Evolutionary conservation across 1,140 invertebrate genomes (phyloP), one percentile per base, ranked within the genome.

Genomic region (Odontomachus brunneus): DNA sequence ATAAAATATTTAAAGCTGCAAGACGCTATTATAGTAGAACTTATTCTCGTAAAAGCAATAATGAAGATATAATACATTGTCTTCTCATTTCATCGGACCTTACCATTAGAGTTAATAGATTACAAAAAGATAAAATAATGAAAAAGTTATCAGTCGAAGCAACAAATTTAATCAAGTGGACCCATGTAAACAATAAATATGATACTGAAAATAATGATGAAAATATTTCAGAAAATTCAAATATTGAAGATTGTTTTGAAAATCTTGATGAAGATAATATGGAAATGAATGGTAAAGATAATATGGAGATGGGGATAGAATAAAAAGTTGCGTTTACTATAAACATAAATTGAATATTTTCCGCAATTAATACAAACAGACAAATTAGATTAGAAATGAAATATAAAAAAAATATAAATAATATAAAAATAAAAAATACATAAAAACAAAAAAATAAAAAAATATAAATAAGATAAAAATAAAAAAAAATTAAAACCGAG

Each of bases 161-260:
- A 48, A 59, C 44, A 73, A 60, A 57, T 26, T 73, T 73, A 73
- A 73, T 59, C 2, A 26, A 73, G 22, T 60, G 22, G 55, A 14
- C 24, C 15, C n/a, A 73, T 73, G 2, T 73, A 73, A 73, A 44
- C 60, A 11, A 73, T 49, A 14, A 26, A 12, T 38, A 74, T 60
- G 26, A 57, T 5, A 49, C 44, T 53, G 11, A 63, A 51, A 51
- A 48, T 44, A 63, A 63, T 67, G 22, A 51, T 67, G 11, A n/a
- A n/a, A n/a, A 67, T 22, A 49, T 66, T 48, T 67, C 48, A 51
- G 12, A 75, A 53, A 12, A 26, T 75, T 63, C 4, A 75, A 17
- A 75, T 75, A 75, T 63, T 75, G 59, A 75, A 62, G 22, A 75
- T 75, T 63, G 44, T n/a, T 75, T 63, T 63, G 72, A 63, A 75